These are phyloP conservation scores for Cephus rjabovi DNA, from an alignment of 2,888 invertebrate genomes.

Conservation along the genomic window DNA sequence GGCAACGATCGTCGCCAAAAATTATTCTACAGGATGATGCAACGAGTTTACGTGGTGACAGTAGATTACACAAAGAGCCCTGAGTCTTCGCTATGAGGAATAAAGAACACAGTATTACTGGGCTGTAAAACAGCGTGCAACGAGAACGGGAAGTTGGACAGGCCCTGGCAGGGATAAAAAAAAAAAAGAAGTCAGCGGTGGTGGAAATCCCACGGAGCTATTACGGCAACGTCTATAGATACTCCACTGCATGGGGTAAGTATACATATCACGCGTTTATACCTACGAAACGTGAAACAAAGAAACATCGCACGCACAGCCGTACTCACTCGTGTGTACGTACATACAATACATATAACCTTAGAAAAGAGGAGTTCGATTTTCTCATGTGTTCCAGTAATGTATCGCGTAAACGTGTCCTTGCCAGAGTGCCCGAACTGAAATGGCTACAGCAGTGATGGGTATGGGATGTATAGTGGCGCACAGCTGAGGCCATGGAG, in stretches of 20 bases:
- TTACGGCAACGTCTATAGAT: constrained; percentile 20
- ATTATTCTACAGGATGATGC: background rate
- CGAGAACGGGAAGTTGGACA: background rate
- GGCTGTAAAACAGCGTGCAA: background rate
- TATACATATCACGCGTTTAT: constrained; percentile 15
- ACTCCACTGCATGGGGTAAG: constrained; percentile 19
- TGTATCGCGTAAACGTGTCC: background rate
- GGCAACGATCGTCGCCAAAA: background rate
- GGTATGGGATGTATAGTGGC: background rate
- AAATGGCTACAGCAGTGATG: background rate
- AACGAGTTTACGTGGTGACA: background rate
- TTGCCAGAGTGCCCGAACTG: background rate
- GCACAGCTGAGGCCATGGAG: constrained; percentile 10
- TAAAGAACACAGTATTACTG: background rate
- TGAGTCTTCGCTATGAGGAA: background rate
- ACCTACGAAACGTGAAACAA: constrained; percentile 26
- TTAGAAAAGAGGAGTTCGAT: background rate
- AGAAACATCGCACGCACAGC: constrained; percentile 31
- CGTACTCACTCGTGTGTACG: background rate
- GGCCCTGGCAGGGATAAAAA: background rate
- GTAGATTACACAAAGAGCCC: background rate
- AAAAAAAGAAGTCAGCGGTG: background rate
- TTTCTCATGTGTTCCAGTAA: background rate
- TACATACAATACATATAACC: background rate
- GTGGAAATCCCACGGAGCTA: constrained; percentile 13